Base-by-base conservation (phyloP, 2,888 invertebrate species). In the Zaprionus bogoriensis region DNA sequence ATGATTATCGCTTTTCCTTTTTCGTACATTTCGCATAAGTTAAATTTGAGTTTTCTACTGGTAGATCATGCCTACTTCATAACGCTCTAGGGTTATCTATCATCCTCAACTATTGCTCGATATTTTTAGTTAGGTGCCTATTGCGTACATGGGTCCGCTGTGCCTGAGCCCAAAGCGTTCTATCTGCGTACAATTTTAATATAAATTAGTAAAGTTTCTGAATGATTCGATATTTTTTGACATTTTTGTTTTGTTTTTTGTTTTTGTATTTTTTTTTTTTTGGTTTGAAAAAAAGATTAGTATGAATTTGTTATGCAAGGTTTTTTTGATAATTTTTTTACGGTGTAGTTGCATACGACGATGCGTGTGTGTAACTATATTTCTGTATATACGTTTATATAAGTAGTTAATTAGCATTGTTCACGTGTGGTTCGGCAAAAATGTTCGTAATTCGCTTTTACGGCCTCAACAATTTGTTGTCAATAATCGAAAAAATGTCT, bases 251-350 rank as follows among this genome's bases (percentile, higher is more conserved):
- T 45, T 48, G 23, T 41, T 47, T 19, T 45, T 61, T 51, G 38
- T 68, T 58, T 67, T 58, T 44, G 51, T 44, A 48, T 47, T 71
- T 77, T 70, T 78, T 47, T 71, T 77, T 70, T 78, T 72, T 84
- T 75, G 69, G 53, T 63, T 82, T 63, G 50, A 64, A 78, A 77
- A 77, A 74, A 88, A 80, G 85, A 89, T 63, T 87, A 77, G 87
- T 84, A 89, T 90, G 90, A 90, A 90, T 90, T 90, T 90, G 90
- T 90, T 90, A 90, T 90, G 90, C 90, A 90, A 90, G 88, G 79
- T 88, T 89, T 90, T 89, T 87, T 70, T 74, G 19, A 67, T 72
- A 44, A 61, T 79, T 83, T 74, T 79, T 76, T 70, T 73, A 75
- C 67, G 68, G 81, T 84, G 76, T 82, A 72, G 19, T 74, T 51